Conservation (phyloP, 2,888 invertebrate genomes). For the Unio pictorum region DNA sequence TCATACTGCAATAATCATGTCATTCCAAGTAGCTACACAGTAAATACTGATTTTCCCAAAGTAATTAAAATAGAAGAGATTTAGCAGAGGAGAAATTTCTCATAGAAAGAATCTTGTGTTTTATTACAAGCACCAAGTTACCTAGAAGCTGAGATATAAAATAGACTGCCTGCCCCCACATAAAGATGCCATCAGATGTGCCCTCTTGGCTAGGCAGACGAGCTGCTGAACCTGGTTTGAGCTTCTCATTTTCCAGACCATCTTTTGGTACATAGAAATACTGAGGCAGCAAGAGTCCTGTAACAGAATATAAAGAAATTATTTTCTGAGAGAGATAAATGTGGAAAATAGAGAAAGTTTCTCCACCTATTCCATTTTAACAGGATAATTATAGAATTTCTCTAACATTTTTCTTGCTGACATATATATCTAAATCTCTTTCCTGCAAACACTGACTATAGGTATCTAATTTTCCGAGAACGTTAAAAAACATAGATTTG, state of each 20-base stretch:
- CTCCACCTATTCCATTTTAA: too few relatives aligned
- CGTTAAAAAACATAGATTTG: too few relatives aligned
- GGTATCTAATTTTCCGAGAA: too few relatives aligned
- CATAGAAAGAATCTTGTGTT: too few relatives aligned
- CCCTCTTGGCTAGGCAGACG: conserved; percentile 77
- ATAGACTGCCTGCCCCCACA: conserved; percentile 98
- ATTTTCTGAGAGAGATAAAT: not conserved
- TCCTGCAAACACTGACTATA: too few relatives aligned
- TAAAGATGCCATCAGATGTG: conserved; percentile 77
- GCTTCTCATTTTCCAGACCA: conserved; percentile 81
- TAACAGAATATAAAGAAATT: conserved; percentile 41
- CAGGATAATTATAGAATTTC: too few relatives aligned
- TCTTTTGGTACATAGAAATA: conserved; percentile 89
- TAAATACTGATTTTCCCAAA: too few relatives aligned
- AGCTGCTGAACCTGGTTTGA: conserved; percentile 80
- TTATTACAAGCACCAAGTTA: conserved; percentile 41
- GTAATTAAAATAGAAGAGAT: too few relatives aligned
- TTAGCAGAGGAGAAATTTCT: not conserved
- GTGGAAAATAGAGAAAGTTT: too few relatives aligned
- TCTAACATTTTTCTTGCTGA: too few relatives aligned
- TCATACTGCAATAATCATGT: not conserved
- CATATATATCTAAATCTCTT: too few relatives aligned
- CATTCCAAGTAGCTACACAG: too few relatives aligned
- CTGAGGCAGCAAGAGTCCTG: conserved; percentile 94
- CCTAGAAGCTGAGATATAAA: conserved; percentile 90